phyloP scores from a whole-genome alignment of 2,113 vertebrate genomes.

The Xenus cinereus region DNA sequence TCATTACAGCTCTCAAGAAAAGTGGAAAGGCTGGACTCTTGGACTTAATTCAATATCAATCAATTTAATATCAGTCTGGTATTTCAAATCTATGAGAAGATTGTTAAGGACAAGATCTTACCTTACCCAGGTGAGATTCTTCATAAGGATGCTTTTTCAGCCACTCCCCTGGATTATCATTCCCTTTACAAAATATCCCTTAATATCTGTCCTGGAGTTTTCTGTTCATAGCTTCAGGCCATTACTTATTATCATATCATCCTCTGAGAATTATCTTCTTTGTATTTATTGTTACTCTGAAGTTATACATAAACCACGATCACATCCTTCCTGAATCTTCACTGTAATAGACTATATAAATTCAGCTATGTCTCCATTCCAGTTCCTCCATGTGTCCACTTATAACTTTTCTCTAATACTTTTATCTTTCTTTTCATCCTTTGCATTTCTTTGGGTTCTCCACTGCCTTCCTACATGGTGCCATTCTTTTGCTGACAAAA shows the following conservation, averaged over 20 bases:
- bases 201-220: background rate
- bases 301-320: background rate
- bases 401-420: background rate
- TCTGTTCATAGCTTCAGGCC: background rate
- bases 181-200: background rate
- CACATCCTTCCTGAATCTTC: background rate
- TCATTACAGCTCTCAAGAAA: background rate
- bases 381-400: background rate
- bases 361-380: background rate
- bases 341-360: background rate
- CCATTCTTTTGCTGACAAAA: background rate
- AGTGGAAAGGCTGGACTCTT: background rate
- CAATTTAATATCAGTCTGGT: background rate
- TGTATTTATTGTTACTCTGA: background rate
- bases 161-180: background rate
- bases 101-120: background rate
- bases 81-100: background rate
- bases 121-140: background rate
- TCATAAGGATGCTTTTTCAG: background rate
- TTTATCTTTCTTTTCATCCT: background rate
- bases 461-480: background rate
- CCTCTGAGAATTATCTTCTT: background rate
- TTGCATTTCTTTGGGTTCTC: background rate
- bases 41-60: background rate
- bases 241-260: background rate